Base-by-base conservation (phyloP, 2,797 vertebrate species). In the Cephalopachus bancanus region DNA sequence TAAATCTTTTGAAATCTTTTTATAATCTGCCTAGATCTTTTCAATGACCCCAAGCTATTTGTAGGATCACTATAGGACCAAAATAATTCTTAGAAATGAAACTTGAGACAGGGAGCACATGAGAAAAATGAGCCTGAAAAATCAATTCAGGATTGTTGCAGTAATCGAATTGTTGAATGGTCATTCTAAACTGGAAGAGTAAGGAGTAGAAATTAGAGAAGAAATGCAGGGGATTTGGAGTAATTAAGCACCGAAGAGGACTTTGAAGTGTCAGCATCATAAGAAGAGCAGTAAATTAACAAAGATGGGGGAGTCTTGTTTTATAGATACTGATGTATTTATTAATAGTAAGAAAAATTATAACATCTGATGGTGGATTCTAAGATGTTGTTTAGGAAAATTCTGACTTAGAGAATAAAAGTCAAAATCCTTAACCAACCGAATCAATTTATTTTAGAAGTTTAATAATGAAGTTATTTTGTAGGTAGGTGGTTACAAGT, bases 71-170 rank as follows among this genome's bases (percentile, higher is more conserved):
- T 64, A 85, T 4, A 81, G 10, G 20, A 17, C 26, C 19, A 44
- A 44, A 44, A 83, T 14, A 74, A 80, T 74, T 89, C 62, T 86
- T 51, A 72, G 71, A 37, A 83, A 97, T 91, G 24, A 72, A 81
- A 65, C 9, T 30, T 59, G 64, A 74, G 10, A n/a, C 8, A 12
- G 17, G 37, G 24, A 74, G 26, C 20, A 15, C 10, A 7, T 64
- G 33, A 88, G 49, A 89, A 22, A 89, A 93, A 83, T 1, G 10
- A 67, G 20, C 5, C 16, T 74, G 59, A 14, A 90, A 92, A 53
- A 76, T 80, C 44, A 44, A 7, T 44, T 44, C 64, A 86, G 85
- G 51, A 30, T 5, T 19, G n/a, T 28, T 1, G 10, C 7, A 10
- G 30, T 53, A 51, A 60, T 55, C 15, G 5, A 57, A 37, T 16